Conservation (phyloP, 2,888 invertebrate genomes). For the Dermolepida albohirtum region DNA sequence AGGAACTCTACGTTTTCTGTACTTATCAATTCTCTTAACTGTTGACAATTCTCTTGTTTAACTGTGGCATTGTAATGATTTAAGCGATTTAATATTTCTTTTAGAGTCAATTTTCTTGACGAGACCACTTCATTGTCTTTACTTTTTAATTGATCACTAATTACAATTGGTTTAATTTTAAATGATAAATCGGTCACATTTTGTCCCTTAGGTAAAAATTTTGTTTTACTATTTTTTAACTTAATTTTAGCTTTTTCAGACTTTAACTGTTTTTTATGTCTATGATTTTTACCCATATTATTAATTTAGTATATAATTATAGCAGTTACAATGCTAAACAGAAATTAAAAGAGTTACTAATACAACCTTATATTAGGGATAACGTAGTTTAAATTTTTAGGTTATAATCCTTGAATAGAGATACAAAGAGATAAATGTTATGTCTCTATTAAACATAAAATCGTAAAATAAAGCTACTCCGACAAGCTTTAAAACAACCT, state of each 20-base stretch:
- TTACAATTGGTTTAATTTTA: constrained; percentile 87
- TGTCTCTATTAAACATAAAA: too few relatives aligned
- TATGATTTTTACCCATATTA: constrained; percentile 69
- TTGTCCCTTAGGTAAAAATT: constrained; percentile 85
- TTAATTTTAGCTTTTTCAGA: constrained; percentile 84
- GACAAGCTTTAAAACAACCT: too few relatives aligned
- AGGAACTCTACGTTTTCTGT: constrained; percentile 65
- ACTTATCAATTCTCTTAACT: constrained; percentile 71
- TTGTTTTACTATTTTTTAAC: constrained; percentile 76
- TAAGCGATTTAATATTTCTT: constrained; percentile 74
- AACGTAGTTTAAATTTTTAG: too few relatives aligned
- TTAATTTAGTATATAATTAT: too few relatives aligned
- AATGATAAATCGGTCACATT: constrained; percentile 92
- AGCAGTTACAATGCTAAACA: too few relatives aligned
- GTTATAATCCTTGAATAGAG: too few relatives aligned
- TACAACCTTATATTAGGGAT: too few relatives aligned
- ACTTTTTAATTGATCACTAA: constrained; percentile 78
- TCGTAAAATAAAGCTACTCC: too few relatives aligned
- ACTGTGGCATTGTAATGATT: constrained; percentile 81
- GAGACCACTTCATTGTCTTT: constrained; percentile 69
- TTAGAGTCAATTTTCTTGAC: constrained; percentile 77
- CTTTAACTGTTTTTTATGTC: constrained; percentile 81
- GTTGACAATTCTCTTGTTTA: constrained; percentile 74
- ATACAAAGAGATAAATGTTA: too few relatives aligned
- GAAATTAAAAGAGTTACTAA: too few relatives aligned